Conservation (phyloP, 1,140 invertebrate genomes). For the Trypoxylus dichotomus region DNA sequence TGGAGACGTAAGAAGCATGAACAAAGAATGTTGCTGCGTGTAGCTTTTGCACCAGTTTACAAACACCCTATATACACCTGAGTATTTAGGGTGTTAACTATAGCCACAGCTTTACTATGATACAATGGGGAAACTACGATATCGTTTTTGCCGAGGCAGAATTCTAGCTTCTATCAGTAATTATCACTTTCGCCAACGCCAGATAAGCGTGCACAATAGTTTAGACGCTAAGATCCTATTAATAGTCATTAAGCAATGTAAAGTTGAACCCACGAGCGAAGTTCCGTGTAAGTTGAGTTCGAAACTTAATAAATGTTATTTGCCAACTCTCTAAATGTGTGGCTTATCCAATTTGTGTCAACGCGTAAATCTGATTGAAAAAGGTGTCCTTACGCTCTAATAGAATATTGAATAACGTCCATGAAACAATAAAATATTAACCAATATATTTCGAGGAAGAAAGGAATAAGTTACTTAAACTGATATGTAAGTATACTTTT, state of each 20-base stretch:
- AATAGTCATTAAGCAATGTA: background rate
- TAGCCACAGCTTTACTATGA: no score
- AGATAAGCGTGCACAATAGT: background rate
- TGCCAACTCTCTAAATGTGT: background rate
- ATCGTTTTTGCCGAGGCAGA: background rate
- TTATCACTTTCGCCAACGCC: background rate
- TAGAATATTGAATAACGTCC: no score
- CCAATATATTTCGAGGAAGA: no score
- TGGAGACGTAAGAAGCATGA: no score
- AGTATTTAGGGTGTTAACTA: no score
- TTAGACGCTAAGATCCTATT: background rate
- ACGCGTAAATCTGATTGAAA: background rate
- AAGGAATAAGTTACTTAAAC: no score
- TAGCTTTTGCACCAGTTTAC: no score
- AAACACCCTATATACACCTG: no score
- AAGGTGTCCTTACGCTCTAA: background rate
- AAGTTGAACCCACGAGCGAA: background rate
- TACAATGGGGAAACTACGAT: no score
- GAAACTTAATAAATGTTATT: slow-evolving; percentile 8
- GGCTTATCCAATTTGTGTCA: background rate
- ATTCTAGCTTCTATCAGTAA: background rate
- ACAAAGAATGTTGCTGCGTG: no score
- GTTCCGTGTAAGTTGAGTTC: background rate
- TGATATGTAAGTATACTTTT: no score
- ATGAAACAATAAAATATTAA: no score